Percentiles rank a stretch among this genome's conserved stretches.
Conservation (phyloP, 2,797 vertebrate species). For the Hipposideros larvatus region DNA sequence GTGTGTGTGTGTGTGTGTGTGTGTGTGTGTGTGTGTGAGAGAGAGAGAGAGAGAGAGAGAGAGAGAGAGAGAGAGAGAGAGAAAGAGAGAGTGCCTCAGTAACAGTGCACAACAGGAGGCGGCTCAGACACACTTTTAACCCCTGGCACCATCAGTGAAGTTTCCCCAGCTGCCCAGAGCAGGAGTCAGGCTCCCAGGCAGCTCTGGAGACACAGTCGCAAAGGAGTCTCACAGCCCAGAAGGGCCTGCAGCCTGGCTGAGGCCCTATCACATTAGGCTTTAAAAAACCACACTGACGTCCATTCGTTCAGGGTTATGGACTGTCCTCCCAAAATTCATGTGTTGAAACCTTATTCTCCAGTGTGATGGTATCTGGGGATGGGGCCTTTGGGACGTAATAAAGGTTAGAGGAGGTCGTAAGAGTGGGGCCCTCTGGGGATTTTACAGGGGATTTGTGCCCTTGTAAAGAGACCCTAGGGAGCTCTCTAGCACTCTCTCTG, state of each 20-base stretch:
- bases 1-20: background rate
- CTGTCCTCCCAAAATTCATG: background rate
- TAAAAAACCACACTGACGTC: background rate
- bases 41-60: background rate
- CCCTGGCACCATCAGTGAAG: rapidly evolving
- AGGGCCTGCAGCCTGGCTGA: rapidly evolving
- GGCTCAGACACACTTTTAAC: background rate
- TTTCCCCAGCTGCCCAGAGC: background rate
- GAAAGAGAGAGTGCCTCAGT: background rate
- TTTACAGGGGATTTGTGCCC: background rate
- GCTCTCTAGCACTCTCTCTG: background rate
- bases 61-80: too few species aligned
- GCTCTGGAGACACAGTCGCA: rapidly evolving
- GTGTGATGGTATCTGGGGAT: too few species aligned
- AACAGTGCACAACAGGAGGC: rapidly evolving
- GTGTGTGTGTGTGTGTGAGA: background rate
- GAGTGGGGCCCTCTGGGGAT: background rate
- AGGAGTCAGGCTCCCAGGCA: background rate
- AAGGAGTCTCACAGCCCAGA: background rate
- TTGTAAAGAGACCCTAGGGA: background rate
- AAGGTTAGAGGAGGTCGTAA: too few species aligned
- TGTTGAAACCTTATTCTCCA: background rate
- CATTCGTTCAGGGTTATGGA: too few species aligned
- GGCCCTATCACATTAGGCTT: rapidly evolving
- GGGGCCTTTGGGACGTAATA: too few species aligned